A percentile compares a stretch with the other conserved stretches of the same genome.
Conservation (phyloP, 2,888 invertebrate species). For the Cryptophagus acutangulus region DNA sequence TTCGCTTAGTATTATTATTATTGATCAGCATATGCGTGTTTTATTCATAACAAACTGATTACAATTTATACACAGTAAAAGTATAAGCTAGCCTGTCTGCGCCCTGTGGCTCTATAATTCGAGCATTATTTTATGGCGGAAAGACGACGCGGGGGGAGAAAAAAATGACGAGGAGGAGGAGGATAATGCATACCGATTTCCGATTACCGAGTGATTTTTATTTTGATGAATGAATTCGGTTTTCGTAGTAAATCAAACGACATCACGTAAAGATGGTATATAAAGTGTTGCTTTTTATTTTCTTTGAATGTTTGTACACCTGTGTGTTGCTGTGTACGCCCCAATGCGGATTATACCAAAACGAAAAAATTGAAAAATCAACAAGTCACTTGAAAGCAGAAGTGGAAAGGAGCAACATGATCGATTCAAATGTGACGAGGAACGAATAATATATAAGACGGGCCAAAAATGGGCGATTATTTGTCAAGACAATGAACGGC, state of each 20-base stretch:
- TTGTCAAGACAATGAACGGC: constrained; percentile 3
- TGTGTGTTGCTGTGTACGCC: constrained; percentile 17
- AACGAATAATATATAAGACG: no score
- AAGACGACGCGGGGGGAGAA: no score
- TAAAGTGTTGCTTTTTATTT: constrained; percentile 5
- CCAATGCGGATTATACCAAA: constrained; percentile 17
- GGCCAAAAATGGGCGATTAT: constrained; percentile 5
- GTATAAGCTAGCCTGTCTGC: constrained; percentile 2
- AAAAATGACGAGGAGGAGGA: no score
- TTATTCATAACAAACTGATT: no score
- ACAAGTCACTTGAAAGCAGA: constrained; percentile 3
- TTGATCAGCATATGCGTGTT: constrained; percentile 6
- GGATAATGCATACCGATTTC: no score
- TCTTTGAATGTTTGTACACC: constrained; percentile 20
- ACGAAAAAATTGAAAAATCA: constrained; percentile 12
- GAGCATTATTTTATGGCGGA: no score
- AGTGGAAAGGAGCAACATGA: neutral
- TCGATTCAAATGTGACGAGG: neutral
- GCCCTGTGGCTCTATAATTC: neutral
- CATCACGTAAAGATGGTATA: constrained; percentile 17
- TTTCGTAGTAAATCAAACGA: constrained; percentile 1
- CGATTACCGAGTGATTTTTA: no score
- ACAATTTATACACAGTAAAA: no score
- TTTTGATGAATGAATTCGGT: neutral
- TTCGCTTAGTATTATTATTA: constrained; percentile 2